Percentiles rank a stretch among this genome's conserved stretches.
Evolutionary conservation across 2,888 invertebrate species (phyloP).

Genomic region (Temnothorax unifasciatus): DNA sequence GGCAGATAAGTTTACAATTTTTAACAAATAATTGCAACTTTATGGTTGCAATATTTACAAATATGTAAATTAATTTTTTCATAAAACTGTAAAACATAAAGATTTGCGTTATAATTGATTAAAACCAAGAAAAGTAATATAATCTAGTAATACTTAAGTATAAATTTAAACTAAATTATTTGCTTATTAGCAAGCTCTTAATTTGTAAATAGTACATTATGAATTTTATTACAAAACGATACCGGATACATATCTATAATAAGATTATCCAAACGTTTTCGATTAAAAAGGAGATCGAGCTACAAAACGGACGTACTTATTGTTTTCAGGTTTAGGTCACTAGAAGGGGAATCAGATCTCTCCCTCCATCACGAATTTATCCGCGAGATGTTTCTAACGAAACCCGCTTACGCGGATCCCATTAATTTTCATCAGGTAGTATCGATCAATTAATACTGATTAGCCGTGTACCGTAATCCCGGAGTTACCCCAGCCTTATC

Average conservation of each 20-base stretch:
- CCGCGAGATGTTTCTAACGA: conserved; percentile 25
- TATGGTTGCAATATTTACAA: background rate
- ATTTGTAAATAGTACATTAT: background rate
- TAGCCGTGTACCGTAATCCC: conserved; percentile 58
- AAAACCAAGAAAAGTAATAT: background rate
- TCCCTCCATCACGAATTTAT: background rate
- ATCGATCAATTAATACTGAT: conserved; percentile 67
- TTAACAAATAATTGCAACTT: background rate
- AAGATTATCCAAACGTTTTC: background rate
- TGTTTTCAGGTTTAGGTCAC: conserved; percentile 15
- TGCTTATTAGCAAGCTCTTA: background rate
- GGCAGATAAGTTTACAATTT: background rate
- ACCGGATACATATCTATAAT: background rate
- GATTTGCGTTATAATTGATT: background rate
- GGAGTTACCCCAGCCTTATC: conserved; percentile 2
- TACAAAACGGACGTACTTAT: background rate
- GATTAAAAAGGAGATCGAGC: background rate
- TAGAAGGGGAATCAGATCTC: background rate
- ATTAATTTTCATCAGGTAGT: conserved; percentile 60
- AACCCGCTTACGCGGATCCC: conserved; percentile 32
- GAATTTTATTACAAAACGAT: background rate
- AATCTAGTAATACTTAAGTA: background rate
- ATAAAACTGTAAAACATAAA: background rate
- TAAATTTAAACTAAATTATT: background rate
- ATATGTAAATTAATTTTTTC: background rate